Evolutionary conservation across 2,888 invertebrate genomes (phyloP).

Genomic region (Callimorpha dominula): DNA sequence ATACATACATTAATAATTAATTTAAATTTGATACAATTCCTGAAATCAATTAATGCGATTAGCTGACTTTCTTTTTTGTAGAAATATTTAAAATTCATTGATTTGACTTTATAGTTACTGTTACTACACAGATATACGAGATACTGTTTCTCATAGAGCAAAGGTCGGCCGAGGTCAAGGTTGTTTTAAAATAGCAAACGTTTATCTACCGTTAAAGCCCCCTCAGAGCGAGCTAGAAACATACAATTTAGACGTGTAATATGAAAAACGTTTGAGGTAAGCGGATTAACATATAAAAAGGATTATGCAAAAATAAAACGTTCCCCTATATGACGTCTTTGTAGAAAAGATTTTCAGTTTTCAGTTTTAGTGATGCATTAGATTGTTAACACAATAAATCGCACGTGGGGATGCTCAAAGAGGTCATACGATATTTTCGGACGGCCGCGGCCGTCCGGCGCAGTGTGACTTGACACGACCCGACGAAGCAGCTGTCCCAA

Average conservation of each 20-base stretch:
- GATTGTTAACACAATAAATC: constrained; percentile 57
- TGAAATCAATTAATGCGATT: neutral
- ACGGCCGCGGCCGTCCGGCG: constrained; percentile 34
- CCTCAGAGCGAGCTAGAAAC: constrained; percentile 16
- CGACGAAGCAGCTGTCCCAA: constrained; percentile 59
- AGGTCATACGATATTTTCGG: constrained; percentile 35
- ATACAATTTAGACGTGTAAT: constrained; percentile 33
- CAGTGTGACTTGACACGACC: constrained; percentile 33
- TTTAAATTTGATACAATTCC: neutral
- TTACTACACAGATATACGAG: constrained; percentile 19
- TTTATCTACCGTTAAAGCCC: constrained; percentile 23
- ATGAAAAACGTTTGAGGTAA: constrained; percentile 45
- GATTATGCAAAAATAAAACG: constrained; percentile 46
- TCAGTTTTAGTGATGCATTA: constrained; percentile 48
- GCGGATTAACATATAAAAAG: constrained; percentile 46
- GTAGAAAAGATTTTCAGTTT: constrained; percentile 32
- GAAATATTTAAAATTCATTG: neutral
- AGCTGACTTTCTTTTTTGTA: neutral
- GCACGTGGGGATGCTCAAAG: constrained; percentile 56
- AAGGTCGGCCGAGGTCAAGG: constrained; percentile 43
- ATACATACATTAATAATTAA: neutral
- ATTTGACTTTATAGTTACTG: neutral
- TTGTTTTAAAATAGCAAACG: constrained; percentile 23
- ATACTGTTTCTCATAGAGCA: constrained; percentile 29
- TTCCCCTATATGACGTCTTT: constrained; percentile 32